A percentile compares a stretch with the other conserved stretches of the same genome.
Evolutionary conservation across 2,797 vertebrate genomes (phyloP).

Genomic region (Lepus townsendii): DNA sequence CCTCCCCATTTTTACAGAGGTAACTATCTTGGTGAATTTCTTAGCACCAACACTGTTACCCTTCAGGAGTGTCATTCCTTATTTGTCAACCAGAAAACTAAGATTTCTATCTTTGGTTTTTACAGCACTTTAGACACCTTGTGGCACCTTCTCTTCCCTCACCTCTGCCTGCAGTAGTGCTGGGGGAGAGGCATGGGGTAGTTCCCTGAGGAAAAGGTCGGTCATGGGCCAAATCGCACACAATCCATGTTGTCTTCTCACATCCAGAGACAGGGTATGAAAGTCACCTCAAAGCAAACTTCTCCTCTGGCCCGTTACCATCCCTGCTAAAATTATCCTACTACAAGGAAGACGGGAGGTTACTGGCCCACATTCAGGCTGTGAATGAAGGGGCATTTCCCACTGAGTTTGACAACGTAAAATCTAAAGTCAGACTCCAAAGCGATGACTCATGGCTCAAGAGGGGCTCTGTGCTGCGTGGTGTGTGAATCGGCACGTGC

Average conservation of each 20-base stretch:
- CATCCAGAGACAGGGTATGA: neutral
- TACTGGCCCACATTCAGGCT: neutral
- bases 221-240: neutral
- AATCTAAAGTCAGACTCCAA: conserved; percentile 14
- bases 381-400: neutral
- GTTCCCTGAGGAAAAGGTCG: neutral
- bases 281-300: conserved; percentile 2
- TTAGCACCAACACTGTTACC: neutral
- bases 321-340: conserved; percentile 43
- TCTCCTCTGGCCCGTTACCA: neutral
- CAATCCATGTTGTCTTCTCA: neutral
- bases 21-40: neutral
- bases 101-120: neutral
- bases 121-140: neutral
- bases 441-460: neutral
- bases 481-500: neutral
- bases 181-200: too few species aligned
- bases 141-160: neutral
- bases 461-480: neutral
- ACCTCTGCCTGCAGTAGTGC: neutral
- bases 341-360: neutral
- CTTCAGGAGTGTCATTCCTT: neutral
- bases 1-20: conserved; percentile 10
- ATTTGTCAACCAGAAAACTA: neutral
- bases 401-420: neutral